Percentiles rank a stretch among this genome's conserved stretches.
Conservation (phyloP, 2,113 vertebrate genomes). For the Aegithalos caudatus region DNA sequence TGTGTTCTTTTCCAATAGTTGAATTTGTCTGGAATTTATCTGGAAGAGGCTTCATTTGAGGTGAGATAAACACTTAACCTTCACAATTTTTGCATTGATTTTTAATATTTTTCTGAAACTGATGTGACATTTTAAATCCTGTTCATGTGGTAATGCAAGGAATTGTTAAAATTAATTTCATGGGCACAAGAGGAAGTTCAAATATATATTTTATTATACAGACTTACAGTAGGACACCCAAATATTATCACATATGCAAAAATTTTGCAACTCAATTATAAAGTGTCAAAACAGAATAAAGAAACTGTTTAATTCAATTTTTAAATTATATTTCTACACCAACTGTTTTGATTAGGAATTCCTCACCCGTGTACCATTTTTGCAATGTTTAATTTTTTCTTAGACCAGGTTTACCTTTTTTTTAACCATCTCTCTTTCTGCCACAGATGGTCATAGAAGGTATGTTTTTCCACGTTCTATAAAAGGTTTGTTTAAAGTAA, state of each 20-base stretch:
- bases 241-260: neutral
- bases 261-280: neutral
- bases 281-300: neutral
- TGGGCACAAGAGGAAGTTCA: neutral
- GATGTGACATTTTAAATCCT: neutral
- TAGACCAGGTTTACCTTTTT: neutral
- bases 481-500: neutral
- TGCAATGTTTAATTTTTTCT: neutral
- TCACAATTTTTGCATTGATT: neutral
- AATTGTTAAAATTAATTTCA: neutral
- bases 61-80: neutral
- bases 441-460: neutral
- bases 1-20: neutral
- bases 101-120: neutral
- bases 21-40: neutral
- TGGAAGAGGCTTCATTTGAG: neutral
- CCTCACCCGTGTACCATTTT: neutral
- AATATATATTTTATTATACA: neutral
- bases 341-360: neutral
- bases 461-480: neutral
- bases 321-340: neutral
- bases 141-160: neutral
- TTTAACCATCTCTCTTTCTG: neutral
- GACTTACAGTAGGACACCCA: neutral
- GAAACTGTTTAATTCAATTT: neutral